Base-by-base conservation (phyloP, 2,797 vertebrate genomes). In the Gymnoscopelus braueri region DNA sequence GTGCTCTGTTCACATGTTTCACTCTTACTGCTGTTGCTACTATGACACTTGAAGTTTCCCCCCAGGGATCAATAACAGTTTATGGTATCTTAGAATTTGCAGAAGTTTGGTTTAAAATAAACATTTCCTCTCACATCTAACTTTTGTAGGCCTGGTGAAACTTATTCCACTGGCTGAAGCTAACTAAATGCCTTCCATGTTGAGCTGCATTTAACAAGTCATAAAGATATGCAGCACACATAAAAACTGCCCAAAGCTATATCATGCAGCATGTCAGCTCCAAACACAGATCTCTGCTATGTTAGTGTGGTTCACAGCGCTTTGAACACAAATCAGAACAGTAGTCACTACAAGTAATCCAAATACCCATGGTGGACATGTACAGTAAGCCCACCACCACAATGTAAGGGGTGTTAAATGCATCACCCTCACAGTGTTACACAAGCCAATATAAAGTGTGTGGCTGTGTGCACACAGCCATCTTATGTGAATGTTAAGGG, bases 351-450 rank as follows among this genome's bases (percentile, higher is more conserved):
- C 35, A 58, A 75, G 67, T 63, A 67, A 75, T 67, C 5, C 26
- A 26, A 63, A 67, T 19, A 52, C 23, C 52, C 39, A 44, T 44
- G 39, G 60, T 44, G 1, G 39, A 56, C 61, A 63, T 56, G 26
- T n/a, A 44, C 6, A 44, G 39, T 44, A 51, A 58, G 29, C 48
- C 19, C 56, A 62, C 52, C 15, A 66, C 12, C 15, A 24, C 61
- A 59, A 54, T 66, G 60, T 63, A 59, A 63, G 24, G n/a, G 39
- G 62, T 69, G 65, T 64, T 79, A 67, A 73, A 67, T 69, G 53
- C 53, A 71, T 67, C 58, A 70, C 65, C 48, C 39, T 64, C 59
- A 35, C 49, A 53, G 53, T 11, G 80, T 81, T 77, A 79, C 63
- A 69, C 54, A 69, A 81, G 71, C 39, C 19, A 57, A 65, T 66